These are phyloP conservation scores for Lithosia quadra DNA, from an alignment of 2,888 invertebrate species.

Conservation along the genomic window DNA sequence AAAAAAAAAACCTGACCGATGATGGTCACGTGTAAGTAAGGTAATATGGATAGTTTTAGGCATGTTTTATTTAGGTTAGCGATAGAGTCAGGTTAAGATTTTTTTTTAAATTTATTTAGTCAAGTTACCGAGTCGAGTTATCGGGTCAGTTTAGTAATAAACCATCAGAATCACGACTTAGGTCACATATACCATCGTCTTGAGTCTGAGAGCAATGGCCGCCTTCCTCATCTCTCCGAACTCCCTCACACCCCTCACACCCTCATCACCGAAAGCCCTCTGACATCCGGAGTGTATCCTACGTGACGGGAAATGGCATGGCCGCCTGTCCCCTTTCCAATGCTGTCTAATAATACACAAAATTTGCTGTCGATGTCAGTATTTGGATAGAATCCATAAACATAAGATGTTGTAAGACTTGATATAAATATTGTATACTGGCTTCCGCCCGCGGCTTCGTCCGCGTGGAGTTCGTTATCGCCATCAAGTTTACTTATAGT, in stretches of 20 bases:
- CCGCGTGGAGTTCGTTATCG: too few relatives aligned
- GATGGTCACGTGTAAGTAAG: too few relatives aligned
- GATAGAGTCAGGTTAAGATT: too few relatives aligned
- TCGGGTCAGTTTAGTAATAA: too few relatives aligned
- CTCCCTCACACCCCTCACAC: neutral
- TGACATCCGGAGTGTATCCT: neutral
- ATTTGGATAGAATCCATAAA: neutral
- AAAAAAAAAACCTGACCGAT: too few relatives aligned
- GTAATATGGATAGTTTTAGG: too few relatives aligned
- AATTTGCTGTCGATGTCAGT: neutral
- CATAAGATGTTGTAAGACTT: neutral
- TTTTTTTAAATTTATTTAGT: too few relatives aligned
- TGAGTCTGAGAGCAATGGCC: neutral
- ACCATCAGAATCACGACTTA: neutral
- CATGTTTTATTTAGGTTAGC: too few relatives aligned
- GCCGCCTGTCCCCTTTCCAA: neutral
- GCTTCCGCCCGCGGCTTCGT: too few relatives aligned
- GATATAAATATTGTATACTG: neutral
- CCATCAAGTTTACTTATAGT: too few relatives aligned
- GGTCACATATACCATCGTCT: neutral
- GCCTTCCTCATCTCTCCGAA: neutral
- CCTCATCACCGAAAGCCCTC: constrained; percentile 3
- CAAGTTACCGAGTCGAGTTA: too few relatives aligned
- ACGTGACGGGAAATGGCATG: constrained; percentile 5
- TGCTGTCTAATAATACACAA: neutral